These are phyloP conservation scores for Celastrina argiolus DNA, from an alignment of 2,888 invertebrate species.

Conservation along the genomic window DNA sequence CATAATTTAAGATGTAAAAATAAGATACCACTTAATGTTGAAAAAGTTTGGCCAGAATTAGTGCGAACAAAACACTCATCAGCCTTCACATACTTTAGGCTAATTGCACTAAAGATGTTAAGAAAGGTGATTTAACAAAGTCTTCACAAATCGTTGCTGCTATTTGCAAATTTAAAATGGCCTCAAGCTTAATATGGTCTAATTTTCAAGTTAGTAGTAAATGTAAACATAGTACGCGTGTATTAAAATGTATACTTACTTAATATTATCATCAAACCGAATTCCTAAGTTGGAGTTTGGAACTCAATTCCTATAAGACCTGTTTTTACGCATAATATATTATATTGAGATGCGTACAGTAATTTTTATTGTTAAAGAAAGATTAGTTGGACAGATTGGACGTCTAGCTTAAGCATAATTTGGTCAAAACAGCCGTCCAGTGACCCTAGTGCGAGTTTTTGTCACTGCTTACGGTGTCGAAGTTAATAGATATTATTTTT, in stretches of 20 bases:
- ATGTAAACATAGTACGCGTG: no score
- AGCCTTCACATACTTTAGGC: neutral
- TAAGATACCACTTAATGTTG: neutral
- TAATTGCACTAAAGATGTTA: neutral
- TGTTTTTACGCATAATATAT: neutral
- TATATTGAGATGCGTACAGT: no score
- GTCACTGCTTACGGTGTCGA: no score
- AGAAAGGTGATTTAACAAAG: neutral
- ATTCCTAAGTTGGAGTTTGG: no score
- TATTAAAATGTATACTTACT: no score
- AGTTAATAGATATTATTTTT: no score
- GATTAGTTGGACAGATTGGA: neutral
- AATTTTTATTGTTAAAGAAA: no score
- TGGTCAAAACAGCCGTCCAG: neutral
- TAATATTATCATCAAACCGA: no score
- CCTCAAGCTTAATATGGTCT: no score
- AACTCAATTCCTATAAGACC: no score
- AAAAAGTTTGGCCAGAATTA: slow-evolving; percentile 15
- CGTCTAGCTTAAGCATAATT: neutral
- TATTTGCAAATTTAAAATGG: neutral
- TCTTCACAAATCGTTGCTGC: neutral
- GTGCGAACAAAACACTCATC: neutral
- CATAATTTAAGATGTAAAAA: neutral
- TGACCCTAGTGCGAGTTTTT: no score
- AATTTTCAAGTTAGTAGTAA: no score